Percentiles rank a stretch among this genome's conserved stretches.
Conservation (phyloP, 2,888 invertebrate species). For the Conus canariensis region DNA sequence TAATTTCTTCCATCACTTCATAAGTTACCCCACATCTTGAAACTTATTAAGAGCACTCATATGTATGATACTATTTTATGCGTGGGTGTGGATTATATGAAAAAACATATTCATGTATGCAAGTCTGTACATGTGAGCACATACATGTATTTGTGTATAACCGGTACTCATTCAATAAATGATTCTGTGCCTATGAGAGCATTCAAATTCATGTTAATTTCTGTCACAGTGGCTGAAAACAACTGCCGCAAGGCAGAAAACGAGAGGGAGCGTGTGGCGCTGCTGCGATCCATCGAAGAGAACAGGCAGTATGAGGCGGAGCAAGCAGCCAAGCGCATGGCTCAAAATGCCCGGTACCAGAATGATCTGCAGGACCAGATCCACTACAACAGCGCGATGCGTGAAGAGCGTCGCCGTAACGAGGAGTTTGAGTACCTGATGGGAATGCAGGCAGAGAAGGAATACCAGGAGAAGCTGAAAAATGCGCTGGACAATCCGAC, state of each 20-base stretch:
- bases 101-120: neutral
- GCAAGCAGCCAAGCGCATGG: conserved; percentile 58
- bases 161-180: too few relatives aligned
- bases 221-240: conserved; percentile 69
- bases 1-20: too few relatives aligned
- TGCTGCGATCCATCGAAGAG: conserved; percentile 69
- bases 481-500: conserved; percentile 70
- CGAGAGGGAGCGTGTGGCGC: conserved; percentile 65
- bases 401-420: conserved; percentile 63
- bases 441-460: conserved; percentile 74
- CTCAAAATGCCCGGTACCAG: conserved; percentile 67
- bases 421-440: conserved; percentile 66
- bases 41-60: too few relatives aligned
- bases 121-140: neutral
- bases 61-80: too few relatives aligned
- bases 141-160: neutral
- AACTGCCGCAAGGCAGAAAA: conserved; percentile 65
- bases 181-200: too few relatives aligned
- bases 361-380: conserved; percentile 75
- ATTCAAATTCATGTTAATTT: too few relatives aligned
- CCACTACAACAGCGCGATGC: conserved; percentile 67
- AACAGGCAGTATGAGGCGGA: conserved; percentile 71
- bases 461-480: conserved; percentile 72
- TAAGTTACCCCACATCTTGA: too few relatives aligned
- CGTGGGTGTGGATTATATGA: too few relatives aligned